Evolutionary conservation across 2,797 vertebrate genomes (phyloP).

Genomic region (Bradypodion pumilum): DNA sequence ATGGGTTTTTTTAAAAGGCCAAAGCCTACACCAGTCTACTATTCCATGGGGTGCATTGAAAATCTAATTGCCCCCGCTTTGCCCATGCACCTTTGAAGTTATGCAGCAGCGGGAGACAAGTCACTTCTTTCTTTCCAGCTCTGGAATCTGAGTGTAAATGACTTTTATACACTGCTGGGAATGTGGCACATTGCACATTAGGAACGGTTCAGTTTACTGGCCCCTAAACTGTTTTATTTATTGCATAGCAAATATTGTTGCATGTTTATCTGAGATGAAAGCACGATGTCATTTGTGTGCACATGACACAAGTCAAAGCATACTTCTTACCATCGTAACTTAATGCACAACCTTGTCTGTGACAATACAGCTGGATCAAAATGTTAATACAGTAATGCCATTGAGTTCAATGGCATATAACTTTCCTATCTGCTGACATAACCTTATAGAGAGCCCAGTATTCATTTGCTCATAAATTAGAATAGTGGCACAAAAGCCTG

Average conservation of each 20-base stretch:
- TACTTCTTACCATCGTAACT: conserved; percentile 62
- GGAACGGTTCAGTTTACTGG: conserved; percentile 71
- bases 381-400: neutral
- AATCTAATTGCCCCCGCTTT: conserved; percentile 74
- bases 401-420: neutral
- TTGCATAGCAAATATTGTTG: conserved; percentile 70
- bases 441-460: neutral
- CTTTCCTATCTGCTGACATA: neutral
- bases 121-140: conserved; percentile 79
- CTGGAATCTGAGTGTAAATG: conserved; percentile 71
- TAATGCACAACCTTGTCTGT: conserved; percentile 60
- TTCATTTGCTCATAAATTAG: neutral
- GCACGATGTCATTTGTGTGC: conserved; percentile 68
- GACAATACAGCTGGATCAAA: neutral
- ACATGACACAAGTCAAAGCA: conserved; percentile 50
- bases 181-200: conserved; percentile 74
- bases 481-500: too few species aligned
- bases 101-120: conserved; percentile 75
- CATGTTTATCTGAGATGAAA: conserved; percentile 54
- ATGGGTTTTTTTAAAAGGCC: conserved; percentile 70
- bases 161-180: conserved; percentile 72
- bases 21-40: conserved; percentile 61
- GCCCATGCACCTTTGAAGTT: conserved; percentile 74
- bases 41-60: conserved; percentile 74
- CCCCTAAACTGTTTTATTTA: conserved; percentile 69